Conservation (phyloP, 2,113 vertebrate genomes). For the Narcine bancroftii region DNA sequence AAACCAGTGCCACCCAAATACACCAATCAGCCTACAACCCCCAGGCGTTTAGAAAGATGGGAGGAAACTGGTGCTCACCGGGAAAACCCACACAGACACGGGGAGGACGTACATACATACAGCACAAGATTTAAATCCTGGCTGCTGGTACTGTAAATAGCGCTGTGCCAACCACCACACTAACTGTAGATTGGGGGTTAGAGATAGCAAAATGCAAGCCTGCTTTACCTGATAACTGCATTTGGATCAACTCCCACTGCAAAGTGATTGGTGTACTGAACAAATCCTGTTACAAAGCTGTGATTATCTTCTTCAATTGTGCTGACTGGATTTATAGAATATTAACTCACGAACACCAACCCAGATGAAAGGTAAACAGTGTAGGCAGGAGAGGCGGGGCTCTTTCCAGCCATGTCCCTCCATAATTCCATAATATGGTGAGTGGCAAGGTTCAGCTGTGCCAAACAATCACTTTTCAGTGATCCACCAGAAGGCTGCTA, state of each 20-base stretch:
- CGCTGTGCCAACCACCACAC: too few species aligned
- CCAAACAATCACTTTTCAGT: neutral
- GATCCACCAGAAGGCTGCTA: neutral
- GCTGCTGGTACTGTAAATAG: too few species aligned
- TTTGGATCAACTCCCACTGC: neutral
- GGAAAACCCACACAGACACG: too few species aligned
- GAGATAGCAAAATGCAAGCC: neutral
- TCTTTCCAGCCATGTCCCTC: neutral
- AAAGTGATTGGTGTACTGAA: neutral
- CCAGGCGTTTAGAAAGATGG: too few species aligned
- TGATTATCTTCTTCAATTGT: neutral
- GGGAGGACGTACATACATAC: too few species aligned
- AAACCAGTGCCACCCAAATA: too few species aligned
- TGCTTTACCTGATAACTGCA: neutral
- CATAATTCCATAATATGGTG: neutral
- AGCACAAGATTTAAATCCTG: too few species aligned
- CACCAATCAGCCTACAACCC: too few species aligned
- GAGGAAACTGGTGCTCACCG: too few species aligned
- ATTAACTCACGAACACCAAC: neutral
- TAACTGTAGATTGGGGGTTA: too few species aligned
- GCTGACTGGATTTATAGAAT: neutral
- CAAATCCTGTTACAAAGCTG: neutral
- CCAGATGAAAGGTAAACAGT: neutral
- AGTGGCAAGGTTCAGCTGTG: neutral
- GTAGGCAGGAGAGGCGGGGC: neutral